Base-by-base conservation (phyloP, 2,113 vertebrate species). In the Gobio gobio region DNA sequence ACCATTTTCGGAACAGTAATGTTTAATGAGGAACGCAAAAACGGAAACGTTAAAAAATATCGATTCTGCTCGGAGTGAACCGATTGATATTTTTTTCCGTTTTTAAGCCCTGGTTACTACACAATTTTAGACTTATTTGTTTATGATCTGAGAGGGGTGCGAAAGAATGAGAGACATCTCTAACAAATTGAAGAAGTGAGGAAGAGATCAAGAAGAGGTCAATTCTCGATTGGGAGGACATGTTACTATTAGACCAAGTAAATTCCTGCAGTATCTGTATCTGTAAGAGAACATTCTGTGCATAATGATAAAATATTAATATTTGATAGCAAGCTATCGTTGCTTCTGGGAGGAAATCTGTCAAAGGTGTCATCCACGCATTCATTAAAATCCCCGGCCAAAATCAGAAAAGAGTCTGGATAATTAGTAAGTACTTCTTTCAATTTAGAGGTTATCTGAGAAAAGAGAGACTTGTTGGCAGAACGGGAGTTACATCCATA, bases 71-170 rank as follows among this genome's bases (percentile, higher is more conserved):
- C n/a, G n/a, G n/a, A n/a, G n/a, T n/a, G n/a, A n/a, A n/a, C n/a
- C n/a, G n/a, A n/a, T n/a, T n/a, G n/a, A n/a, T n/a, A n/a, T n/a
- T n/a, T n/a, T n/a, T n/a, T n/a, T n/a, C n/a, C n/a, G n/a, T n/a
- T n/a, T n/a, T n/a, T n/a, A n/a, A n/a, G n/a, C n/a, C n/a, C n/a
- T n/a, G n/a, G n/a, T n/a, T n/a, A n/a, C n/a, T n/a, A 47, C 33
- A 13, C 16, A 83, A 64, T 43, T 84, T 64, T 20, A 84, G 5
- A 33, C 16, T 54, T 18, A 77, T 84, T 64, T 24, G 58, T 18
- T 84, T 77, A 64, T 77, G 83, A 20, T 84, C 56, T 29, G 73
- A 84, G 22, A 84, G 26, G 24, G 83, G 73, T 5, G 83, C 83
- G 54, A 45, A 63, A 36, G 10, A 75, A 33, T 75, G 72, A 59